Percentiles rank a stretch among this genome's conserved stretches.
These are phyloP conservation scores for Lordiphosa collinella DNA, from an alignment of 1,140 invertebrate species.

Conservation along the genomic window DNA sequence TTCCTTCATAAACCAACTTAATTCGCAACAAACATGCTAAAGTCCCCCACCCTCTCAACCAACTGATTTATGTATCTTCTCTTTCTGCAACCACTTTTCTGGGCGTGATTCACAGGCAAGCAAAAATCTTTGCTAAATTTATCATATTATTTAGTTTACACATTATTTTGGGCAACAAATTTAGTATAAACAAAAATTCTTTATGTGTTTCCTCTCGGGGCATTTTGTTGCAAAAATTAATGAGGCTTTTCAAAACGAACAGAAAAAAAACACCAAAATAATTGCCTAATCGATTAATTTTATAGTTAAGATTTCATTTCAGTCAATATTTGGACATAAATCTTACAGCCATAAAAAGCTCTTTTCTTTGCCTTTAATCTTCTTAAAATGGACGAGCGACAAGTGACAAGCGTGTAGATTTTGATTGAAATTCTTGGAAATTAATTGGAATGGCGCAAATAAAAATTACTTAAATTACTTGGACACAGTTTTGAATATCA, in stretches of 20 bases:
- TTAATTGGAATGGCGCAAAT: constrained; percentile 5
- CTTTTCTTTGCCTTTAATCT: constrained; percentile 37
- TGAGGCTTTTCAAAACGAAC: constrained; percentile 41
- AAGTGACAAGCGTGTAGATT: constrained; percentile 41
- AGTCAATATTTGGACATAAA: constrained; percentile 24
- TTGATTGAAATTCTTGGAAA: constrained; percentile 19
- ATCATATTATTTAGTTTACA: constrained; percentile 53
- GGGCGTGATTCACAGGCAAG: constrained; percentile 23
- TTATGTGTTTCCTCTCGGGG: constrained; percentile 27
- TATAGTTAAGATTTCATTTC: constrained; percentile 14
- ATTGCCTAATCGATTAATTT: constrained; percentile 49
- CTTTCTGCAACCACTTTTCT: constrained; percentile 15
- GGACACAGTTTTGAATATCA: too few relatives aligned
- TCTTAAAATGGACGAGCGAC: constrained; percentile 32
- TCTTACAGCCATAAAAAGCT: constrained; percentile 14
- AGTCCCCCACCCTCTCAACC: neutral
- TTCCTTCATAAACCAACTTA: constrained; percentile 40
- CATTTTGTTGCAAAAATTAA: constrained; percentile 33
- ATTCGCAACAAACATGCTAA: constrained; percentile 53
- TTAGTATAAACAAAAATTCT: constrained; percentile 51
- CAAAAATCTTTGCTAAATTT: constrained; percentile 34
- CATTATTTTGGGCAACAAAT: constrained; percentile 52
- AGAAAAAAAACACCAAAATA: constrained; percentile 11
- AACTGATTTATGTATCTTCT: constrained; percentile 49
- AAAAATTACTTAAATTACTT: neutral